These are phyloP conservation scores for Kryptolebias ocellatus DNA, from an alignment of 2,797 vertebrate genomes.

Conservation along the genomic window DNA sequence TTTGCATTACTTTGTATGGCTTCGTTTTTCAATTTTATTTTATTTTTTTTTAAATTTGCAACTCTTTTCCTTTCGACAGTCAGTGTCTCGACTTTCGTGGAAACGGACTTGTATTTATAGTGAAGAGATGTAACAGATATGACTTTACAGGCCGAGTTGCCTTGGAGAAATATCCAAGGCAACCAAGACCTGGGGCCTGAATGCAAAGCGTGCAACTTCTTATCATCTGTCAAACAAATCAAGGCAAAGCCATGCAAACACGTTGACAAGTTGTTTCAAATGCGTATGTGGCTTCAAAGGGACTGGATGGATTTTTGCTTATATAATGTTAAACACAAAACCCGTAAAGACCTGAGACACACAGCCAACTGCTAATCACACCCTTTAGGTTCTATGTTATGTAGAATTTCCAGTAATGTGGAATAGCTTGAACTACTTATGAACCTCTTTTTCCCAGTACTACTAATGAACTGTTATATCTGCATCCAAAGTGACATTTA, in stretches of 20 bases:
- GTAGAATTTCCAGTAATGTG: background rate
- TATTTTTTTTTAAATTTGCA: background rate
- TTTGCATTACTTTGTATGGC: too few species aligned
- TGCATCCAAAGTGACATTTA: too few species aligned
- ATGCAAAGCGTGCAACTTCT: constrained; percentile 74
- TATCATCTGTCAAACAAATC: constrained; percentile 79
- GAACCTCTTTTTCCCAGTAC: background rate
- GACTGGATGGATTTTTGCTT: background rate
- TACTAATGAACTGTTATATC: background rate
- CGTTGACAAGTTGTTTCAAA: constrained; percentile 26
- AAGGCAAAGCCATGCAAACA: constrained; percentile 78
- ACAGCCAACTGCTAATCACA: background rate
- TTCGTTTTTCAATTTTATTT: background rate
- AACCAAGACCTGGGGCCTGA: constrained; percentile 25
- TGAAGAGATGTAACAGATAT: background rate
- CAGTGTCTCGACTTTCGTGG: background rate
- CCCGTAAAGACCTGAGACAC: background rate
- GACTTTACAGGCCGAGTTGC: background rate
- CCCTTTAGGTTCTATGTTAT: background rate
- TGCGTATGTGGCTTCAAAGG: background rate
- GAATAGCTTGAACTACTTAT: background rate
- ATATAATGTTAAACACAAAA: background rate
- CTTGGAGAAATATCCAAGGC: constrained; percentile 29
- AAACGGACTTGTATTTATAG: background rate
- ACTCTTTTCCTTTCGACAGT: background rate